Conservation (phyloP, 2,113 vertebrate species). For the Scomber japonicus region DNA sequence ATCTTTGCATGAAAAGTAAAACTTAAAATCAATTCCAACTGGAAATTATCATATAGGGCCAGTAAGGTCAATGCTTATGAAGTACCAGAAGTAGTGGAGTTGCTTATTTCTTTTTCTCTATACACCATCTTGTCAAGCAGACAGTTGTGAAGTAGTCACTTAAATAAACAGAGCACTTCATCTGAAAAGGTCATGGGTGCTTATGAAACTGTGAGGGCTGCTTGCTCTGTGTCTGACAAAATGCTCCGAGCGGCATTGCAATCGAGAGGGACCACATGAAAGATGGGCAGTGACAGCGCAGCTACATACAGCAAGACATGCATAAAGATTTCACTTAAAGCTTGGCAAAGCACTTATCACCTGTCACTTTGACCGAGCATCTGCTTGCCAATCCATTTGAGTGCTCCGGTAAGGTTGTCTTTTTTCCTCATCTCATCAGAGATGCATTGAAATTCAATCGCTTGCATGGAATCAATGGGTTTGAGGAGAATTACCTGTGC, state of each 20-base stretch:
- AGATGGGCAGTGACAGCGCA: conserved; percentile 57
- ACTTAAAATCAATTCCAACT: conserved; percentile 44
- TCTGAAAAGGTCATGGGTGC: conserved; percentile 75
- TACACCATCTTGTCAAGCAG: conserved; percentile 25
- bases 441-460: conserved; percentile 85
- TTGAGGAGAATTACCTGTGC: conserved; percentile 83
- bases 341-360: conserved; percentile 76
- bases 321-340: conserved; percentile 77
- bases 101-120: conserved; percentile 39
- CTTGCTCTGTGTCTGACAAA: conserved; percentile 46
- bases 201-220: conserved; percentile 49
- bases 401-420: conserved; percentile 74
- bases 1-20: conserved; percentile 26
- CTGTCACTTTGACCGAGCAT: conserved; percentile 73
- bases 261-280: conserved; percentile 49
- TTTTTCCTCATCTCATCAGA: conserved; percentile 69
- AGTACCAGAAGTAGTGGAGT: conserved; percentile 15
- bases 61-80: conserved; percentile 23
- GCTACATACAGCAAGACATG: conserved; percentile 60
- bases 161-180: conserved; percentile 64
- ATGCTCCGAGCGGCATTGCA: conserved; percentile 36
- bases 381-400: conserved; percentile 79
- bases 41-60: conserved; percentile 27
- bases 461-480: conserved; percentile 79
- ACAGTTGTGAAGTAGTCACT: conserved; percentile 47